A percentile compares a stretch with the other conserved stretches of the same genome.
phyloP scores from a whole-genome alignment of 2,888 invertebrate genomes.

The Ormyrus rosae region DNA sequence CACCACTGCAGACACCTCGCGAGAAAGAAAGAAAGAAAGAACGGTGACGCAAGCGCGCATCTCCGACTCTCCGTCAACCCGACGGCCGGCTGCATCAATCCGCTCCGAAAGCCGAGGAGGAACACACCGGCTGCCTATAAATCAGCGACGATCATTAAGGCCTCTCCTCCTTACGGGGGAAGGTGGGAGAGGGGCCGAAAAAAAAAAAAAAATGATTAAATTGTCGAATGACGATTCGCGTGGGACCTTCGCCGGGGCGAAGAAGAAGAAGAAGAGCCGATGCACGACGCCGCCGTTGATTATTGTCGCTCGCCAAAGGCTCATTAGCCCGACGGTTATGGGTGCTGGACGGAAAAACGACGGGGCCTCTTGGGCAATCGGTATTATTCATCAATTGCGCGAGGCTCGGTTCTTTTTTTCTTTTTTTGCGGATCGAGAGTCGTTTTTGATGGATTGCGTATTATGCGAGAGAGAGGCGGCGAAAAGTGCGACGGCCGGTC shows the following conservation, averaged over 20 bases:
- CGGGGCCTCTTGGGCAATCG: slow-evolving; percentile 15
- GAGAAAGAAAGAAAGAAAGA: neutral
- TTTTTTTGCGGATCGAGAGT: too few species aligned
- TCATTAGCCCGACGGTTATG: slow-evolving; percentile 8
- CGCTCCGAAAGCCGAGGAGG: neutral
- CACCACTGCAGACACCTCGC: neutral
- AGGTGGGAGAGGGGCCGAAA: neutral
- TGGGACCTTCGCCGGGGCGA: neutral
- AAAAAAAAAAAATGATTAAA: slow-evolving; percentile 21
- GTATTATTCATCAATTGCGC: slow-evolving; percentile 34
- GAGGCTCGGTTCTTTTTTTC: neutral
- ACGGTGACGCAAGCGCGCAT: slow-evolving; percentile 1
- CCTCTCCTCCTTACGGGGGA: too few species aligned
- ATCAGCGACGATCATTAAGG: slow-evolving; percentile 31
- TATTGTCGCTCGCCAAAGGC: slow-evolving; percentile 10
- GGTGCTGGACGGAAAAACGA: neutral
- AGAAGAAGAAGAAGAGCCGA: neutral
- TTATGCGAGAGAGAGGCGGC: too few species aligned
- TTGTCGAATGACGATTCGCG: slow-evolving; percentile 17
- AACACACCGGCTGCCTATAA: slow-evolving; percentile 21
- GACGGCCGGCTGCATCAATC: slow-evolving; percentile 21
- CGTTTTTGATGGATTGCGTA: too few species aligned
- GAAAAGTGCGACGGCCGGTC: neutral
- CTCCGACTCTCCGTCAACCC: neutral
- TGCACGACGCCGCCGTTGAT: slow-evolving; percentile 1